Evolutionary conservation across 2,888 invertebrate genomes (phyloP).

Genomic region (Caenorhabditis virilis): DNA sequence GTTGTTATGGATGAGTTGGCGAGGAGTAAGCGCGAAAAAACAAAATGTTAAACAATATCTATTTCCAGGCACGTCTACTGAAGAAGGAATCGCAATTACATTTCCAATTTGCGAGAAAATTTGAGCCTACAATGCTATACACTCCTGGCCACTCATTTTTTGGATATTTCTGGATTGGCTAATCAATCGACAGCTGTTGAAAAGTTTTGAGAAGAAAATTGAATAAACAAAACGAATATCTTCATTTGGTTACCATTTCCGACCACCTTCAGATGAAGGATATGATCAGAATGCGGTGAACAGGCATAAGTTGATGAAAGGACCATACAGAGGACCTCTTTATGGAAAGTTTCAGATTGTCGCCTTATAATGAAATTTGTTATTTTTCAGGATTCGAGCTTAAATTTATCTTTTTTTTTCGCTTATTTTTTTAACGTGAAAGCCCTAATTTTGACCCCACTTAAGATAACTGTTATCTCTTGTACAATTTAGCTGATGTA

Average conservation of each 20-base stretch:
- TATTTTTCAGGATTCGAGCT: too few relatives aligned
- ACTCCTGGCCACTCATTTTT: conserved; percentile 72
- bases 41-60: background rate
- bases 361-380: too few relatives aligned
- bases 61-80: conserved; percentile 70
- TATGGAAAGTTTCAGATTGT: too few relatives aligned
- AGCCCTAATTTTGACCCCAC: too few relatives aligned
- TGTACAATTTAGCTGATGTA: too few relatives aligned
- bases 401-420: too few relatives aligned
- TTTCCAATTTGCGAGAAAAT: conserved; percentile 71
- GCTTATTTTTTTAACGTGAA: too few relatives aligned
- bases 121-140: too few relatives aligned
- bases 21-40: conserved; percentile 72
- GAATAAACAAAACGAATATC: background rate
- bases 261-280: conserved; percentile 31
- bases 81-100: conserved; percentile 72
- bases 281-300: background rate
- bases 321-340: conserved; percentile 66
- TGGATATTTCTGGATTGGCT: conserved; percentile 69
- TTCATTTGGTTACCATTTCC: conserved; percentile 41
- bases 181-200: conserved; percentile 70
- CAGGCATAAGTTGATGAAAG: conserved; percentile 67
- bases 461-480: too few relatives aligned
- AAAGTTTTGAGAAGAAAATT: conserved; percentile 60
- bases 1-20: conserved; percentile 89